Conservation (phyloP, 2,888 invertebrate species). For the Andrena marginata region DNA sequence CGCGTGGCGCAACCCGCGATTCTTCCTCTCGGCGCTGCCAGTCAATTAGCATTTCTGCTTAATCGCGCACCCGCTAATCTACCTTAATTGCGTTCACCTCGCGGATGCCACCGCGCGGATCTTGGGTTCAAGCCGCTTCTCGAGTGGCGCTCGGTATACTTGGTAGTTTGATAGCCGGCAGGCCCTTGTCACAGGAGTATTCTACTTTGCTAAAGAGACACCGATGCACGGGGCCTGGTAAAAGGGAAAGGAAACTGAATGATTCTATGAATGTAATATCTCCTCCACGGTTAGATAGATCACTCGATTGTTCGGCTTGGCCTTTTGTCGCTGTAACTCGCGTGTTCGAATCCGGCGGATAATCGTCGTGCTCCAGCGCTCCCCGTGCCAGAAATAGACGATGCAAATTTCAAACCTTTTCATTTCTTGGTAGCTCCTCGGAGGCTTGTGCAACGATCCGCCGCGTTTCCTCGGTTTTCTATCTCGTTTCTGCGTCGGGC, state of each 20-base stretch:
- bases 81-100: constrained; percentile 61
- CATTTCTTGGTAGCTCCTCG: no score
- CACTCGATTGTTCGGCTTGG: no score
- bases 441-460: no score
- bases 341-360: no score
- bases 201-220: neutral
- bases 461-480: neutral
- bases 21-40: constrained; percentile 46
- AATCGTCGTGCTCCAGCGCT: no score
- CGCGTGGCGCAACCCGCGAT: constrained; percentile 68
- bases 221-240: neutral
- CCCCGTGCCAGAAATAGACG: neutral
- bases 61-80: constrained; percentile 62
- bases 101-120: neutral
- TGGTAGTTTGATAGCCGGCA: neutral
- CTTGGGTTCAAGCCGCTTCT: neutral
- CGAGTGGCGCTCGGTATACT: neutral
- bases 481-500: neutral
- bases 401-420: neutral
- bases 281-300: no score
- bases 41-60: constrained; percentile 68
- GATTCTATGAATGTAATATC: no score
- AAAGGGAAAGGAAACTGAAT: no score
- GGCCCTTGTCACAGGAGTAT: neutral
- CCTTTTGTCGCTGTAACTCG: no score